Evolutionary conservation across 2,797 vertebrate species (phyloP), one percentile per base, ranked within the genome.

Genomic region (Fringilla coelebs): DNA sequence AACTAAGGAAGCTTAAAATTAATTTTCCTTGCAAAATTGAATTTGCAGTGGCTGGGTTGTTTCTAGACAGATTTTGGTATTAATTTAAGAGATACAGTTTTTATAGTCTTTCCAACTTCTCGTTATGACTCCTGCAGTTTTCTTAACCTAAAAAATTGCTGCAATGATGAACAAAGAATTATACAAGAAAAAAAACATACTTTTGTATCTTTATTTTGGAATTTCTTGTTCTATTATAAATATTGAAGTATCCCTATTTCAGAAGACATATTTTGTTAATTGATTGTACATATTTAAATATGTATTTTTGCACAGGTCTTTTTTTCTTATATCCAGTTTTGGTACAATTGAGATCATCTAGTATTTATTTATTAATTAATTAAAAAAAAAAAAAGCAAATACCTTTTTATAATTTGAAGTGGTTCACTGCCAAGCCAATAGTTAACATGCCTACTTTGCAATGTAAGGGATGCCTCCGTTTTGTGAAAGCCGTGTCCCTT

Each of bases 261-360:
- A 99, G 98, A 99, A 99, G 98, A 98, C 98, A 98, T 99, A 99
- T 99, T 99, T 99, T 99, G 99, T 99, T 99, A 99, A 99, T 99
- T 98, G 97, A 98, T 97, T 99, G 99, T 99, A 99, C 98, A 99
- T 99, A 99, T 98, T 98, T 98, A 99, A 99, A 99, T 99, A 99
- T 98, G 99, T 99, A 99, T 99, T 99, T 99, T 99, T 99, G 99
- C 99, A 99, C 99, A 99, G 98, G 98, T 98, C 98, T 99, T 99
- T 98, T 98, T 99, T 99, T 98, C 98, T 98, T 99, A 99, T 98
- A 98, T 97, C 98, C 98, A 98, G 97, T 99, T 99, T 99, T 99
- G 99, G 99, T 99, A 99, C 99, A 99, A 98, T 98, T 98, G 97
- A 98, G 98, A 98, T 98, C 98, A 98, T 99, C 99, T 98, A 98